phyloP scores from a whole-genome alignment of 2,888 invertebrate genomes.

The Mycogona germanica region DNA sequence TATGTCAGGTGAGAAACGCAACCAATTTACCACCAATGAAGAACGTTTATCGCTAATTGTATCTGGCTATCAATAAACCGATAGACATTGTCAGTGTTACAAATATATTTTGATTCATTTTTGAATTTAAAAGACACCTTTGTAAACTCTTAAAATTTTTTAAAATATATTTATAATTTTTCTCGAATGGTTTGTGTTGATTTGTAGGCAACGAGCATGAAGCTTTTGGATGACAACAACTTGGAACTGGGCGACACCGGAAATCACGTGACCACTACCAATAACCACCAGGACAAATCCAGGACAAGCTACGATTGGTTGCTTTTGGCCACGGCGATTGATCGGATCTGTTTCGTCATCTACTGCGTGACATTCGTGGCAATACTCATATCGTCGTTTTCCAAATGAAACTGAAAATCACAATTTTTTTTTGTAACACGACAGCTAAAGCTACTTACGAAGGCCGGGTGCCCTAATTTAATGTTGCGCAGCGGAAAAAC shows the following conservation, averaged over 20 bases:
- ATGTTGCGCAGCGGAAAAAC: not conserved
- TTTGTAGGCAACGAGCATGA: not conserved
- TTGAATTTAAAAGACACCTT: not conserved
- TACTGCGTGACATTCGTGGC: constrained; percentile 10
- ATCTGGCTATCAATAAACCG: too few relatives aligned
- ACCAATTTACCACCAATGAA: too few relatives aligned
- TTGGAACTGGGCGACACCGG: constrained; percentile 8
- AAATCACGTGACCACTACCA: constrained; percentile 1
- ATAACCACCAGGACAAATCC: not conserved
- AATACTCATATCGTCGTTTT: constrained; percentile 10
- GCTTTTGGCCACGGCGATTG: constrained; percentile 16
- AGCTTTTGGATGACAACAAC: constrained; percentile 12
- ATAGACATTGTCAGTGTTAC: too few relatives aligned
- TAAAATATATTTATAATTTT: too few relatives aligned
- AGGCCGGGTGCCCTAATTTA: not conserved
- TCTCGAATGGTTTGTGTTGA: not conserved
- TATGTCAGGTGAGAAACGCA: constrained; percentile 2
- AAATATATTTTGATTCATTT: too few relatives aligned
- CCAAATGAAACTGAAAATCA: constrained; percentile 1
- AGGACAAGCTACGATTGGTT: not conserved
- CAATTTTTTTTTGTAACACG: not conserved
- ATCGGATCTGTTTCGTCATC: constrained; percentile 13
- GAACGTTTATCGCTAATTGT: too few relatives aligned
- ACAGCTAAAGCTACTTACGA: not conserved
- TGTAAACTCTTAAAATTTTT: not conserved